Conservation (phyloP, 2,797 vertebrate genomes). For the Setipinna tenuifilis region DNA sequence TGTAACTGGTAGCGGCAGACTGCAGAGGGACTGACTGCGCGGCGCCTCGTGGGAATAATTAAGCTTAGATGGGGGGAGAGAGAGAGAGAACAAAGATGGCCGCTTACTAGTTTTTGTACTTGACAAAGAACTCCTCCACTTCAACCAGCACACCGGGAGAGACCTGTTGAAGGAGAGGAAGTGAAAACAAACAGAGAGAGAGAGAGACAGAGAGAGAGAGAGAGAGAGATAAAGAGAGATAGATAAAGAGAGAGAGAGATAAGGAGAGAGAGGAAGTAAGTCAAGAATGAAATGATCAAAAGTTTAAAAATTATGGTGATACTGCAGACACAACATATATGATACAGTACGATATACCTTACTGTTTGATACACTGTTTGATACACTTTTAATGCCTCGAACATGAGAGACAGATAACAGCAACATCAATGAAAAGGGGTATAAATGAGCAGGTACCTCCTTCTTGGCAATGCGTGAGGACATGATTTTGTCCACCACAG, state of each 20-base stretch:
- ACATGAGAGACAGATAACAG: too few species aligned
- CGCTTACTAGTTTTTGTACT: conserved; percentile 99
- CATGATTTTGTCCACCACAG: conserved; percentile 98
- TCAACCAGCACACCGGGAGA: conserved; percentile 88
- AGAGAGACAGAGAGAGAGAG: background rate
- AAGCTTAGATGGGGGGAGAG: background rate
- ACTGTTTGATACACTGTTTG: too few species aligned
- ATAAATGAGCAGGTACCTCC: conserved; percentile 78
- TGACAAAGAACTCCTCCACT: conserved; percentile 96
- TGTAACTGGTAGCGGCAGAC: background rate
- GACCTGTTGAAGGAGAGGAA: conserved; percentile 73
- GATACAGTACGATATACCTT: too few species aligned
- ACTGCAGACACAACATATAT: too few species aligned
- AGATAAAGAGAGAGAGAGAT: background rate
- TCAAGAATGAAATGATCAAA: background rate
- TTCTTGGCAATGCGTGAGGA: conserved; percentile 89
- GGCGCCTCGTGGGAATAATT: background rate
- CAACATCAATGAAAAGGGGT: too few species aligned
- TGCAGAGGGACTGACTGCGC: background rate
- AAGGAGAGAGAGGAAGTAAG: background rate
- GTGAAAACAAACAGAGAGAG: background rate
- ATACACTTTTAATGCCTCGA: too few species aligned
- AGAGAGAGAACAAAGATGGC: conserved; percentile 26
- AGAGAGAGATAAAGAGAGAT: background rate
- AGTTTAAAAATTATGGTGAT: too few species aligned